A percentile compares a stretch with the other conserved stretches of the same genome.
These are phyloP conservation scores for Semotilus atromaculatus DNA, from an alignment of 2,797 vertebrate genomes.

Conservation along the genomic window DNA sequence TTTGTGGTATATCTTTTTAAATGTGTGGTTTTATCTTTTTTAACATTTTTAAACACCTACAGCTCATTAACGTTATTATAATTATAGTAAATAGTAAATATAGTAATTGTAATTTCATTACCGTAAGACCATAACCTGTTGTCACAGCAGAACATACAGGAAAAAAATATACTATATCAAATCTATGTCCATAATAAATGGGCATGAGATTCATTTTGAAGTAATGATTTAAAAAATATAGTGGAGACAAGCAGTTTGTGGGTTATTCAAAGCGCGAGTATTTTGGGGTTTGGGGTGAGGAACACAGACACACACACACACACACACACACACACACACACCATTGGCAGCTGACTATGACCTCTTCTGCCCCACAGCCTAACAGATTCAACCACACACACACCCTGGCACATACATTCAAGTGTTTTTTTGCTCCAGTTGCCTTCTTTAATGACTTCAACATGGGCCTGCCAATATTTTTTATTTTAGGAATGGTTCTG, in stretches of 20 bases:
- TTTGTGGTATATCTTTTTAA: neutral
- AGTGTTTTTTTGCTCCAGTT: constrained; percentile 37
- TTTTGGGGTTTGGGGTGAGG: constrained; percentile 69
- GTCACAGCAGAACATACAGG: neutral
- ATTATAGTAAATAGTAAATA: neutral
- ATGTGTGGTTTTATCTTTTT: neutral
- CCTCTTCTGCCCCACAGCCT: constrained; percentile 33
- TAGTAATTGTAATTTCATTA: neutral
- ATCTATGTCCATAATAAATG: neutral
- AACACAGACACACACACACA: constrained; percentile 44
- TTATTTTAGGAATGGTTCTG: constrained; percentile 72
- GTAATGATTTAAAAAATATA: neutral
- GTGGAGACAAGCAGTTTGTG: constrained; percentile 36
- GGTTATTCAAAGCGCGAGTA: constrained; percentile 37
- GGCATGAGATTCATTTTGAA: neutral
- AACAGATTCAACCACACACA: constrained; percentile 39
- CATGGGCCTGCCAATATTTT: constrained; percentile 72
- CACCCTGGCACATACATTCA: constrained; percentile 40
- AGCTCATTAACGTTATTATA: neutral
- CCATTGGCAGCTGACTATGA: constrained; percentile 44
- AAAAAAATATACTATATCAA: neutral
- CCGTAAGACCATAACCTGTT: neutral
- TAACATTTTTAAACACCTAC: neutral
- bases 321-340: constrained; percentile 30
- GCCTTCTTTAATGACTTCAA: constrained; percentile 66